Evolutionary conservation across 1,140 invertebrate species (phyloP).

Genomic region (Eumaeus atala): DNA sequence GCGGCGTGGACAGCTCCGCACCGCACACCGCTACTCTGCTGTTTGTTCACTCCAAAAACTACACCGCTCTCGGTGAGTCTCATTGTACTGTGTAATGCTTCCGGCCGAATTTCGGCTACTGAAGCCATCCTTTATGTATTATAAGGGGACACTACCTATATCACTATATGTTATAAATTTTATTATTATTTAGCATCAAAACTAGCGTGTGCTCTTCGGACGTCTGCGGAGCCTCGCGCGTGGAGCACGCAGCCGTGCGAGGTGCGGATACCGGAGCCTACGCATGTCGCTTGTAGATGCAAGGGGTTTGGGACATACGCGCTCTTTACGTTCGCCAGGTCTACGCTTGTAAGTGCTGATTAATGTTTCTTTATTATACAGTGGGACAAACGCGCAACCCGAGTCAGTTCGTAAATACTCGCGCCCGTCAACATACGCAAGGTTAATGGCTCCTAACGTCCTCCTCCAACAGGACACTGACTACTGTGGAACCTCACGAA

Average conservation of each 20-base stretch:
- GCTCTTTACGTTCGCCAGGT: constrained; percentile 50
- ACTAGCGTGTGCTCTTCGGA: constrained; percentile 47
- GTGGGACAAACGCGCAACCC: too few relatives aligned
- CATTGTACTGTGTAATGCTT: not conserved
- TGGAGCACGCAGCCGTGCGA: constrained; percentile 53
- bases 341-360: constrained; percentile 45
- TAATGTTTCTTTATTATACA: too few relatives aligned
- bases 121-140: too few relatives aligned
- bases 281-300: constrained; percentile 48
- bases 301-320: constrained; percentile 49
- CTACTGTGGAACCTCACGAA: too few relatives aligned
- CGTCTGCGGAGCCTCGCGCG: constrained; percentile 33
- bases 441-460: too few relatives aligned
- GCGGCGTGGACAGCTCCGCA: constrained; percentile 28
- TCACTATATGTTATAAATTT: not conserved
- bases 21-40: constrained; percentile 48
- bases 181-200: constrained; percentile 43
- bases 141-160: too few relatives aligned
- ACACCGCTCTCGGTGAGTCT: constrained; percentile 51
- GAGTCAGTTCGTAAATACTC: too few relatives aligned
- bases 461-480: too few relatives aligned
- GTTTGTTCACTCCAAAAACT: constrained; percentile 55
- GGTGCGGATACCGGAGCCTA: constrained; percentile 44
- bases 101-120: too few relatives aligned
- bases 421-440: too few relatives aligned